These are phyloP conservation scores for Eptesicus fuscus DNA, from an alignment of 2,113 vertebrate species.

Conservation along the genomic window DNA sequence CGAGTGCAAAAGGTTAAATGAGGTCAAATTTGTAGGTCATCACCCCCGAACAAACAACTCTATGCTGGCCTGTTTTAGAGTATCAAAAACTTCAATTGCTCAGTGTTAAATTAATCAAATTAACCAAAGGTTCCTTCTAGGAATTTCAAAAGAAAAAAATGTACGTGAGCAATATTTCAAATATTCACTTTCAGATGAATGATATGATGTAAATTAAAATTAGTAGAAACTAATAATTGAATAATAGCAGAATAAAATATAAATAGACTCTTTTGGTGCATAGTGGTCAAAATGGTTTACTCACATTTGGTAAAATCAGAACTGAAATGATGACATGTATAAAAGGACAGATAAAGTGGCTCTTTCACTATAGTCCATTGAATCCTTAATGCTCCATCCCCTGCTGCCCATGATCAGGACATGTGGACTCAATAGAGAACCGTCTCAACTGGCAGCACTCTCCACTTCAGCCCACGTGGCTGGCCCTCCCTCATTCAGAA, in stretches of 20 bases:
- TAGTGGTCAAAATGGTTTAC: neutral
- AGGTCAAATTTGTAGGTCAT: neutral
- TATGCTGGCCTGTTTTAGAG: neutral
- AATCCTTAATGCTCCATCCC: neutral
- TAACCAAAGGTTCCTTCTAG: neutral
- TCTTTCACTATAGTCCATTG: neutral
- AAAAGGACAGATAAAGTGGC: neutral
- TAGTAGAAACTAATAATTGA: neutral
- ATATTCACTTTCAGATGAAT: conserved; percentile 3
- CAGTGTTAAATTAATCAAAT: neutral
- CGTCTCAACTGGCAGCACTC: neutral
- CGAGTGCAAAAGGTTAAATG: too few species aligned
- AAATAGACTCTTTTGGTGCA: neutral
- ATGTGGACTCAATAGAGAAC: neutral
- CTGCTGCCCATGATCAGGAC: neutral
- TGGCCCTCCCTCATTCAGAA: neutral
- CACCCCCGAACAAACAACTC: neutral
- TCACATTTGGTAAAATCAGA: neutral
- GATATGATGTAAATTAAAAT: conserved; percentile 1
- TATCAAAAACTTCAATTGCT: neutral
- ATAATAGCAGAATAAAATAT: neutral
- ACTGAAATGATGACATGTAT: neutral
- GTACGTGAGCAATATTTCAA: neutral
- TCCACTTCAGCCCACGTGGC: too few species aligned
- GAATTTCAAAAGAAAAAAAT: neutral